phyloP scores from a whole-genome alignment of 2,797 vertebrate species.

The Calcarius lapponicus region DNA sequence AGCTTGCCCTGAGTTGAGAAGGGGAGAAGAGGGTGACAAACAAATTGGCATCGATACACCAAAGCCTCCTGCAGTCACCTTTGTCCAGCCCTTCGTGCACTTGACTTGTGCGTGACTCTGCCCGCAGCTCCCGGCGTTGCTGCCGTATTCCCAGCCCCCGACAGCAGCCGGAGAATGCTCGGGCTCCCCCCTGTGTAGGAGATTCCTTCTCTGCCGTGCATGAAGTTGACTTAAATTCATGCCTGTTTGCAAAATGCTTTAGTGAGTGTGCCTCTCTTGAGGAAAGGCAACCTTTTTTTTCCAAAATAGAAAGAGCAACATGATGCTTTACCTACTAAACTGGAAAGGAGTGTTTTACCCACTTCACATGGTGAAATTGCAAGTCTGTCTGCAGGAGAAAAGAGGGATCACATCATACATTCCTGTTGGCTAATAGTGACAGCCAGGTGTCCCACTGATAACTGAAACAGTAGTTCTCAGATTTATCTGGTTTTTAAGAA shows the following conservation, averaged over 20 bases:
- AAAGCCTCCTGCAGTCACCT: background rate
- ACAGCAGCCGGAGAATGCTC: conserved; percentile 9
- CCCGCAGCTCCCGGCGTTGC: background rate
- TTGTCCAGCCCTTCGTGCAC: background rate
- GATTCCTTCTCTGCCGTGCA: background rate
- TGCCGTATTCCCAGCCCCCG: background rate
- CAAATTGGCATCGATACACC: background rate
- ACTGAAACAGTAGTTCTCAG: background rate
- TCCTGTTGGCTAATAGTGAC: background rate
- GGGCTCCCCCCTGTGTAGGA: conserved; percentile 64
- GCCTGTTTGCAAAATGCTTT: background rate
- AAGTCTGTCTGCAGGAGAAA: background rate
- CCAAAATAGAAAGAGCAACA: background rate
- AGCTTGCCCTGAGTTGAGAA: background rate
- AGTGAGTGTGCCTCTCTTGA: background rate
- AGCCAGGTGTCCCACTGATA: background rate
- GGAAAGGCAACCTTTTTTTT: background rate
- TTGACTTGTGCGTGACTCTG: background rate
- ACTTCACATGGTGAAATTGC: background rate
- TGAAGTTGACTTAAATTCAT: background rate
- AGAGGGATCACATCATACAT: rapidly evolving
- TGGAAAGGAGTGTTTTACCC: background rate
- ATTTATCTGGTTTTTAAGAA: background rate
- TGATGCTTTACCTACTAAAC: rapidly evolving
- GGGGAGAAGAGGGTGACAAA: background rate